Base-by-base conservation (phyloP, 2,797 vertebrate species). In the Rhodeus uyekii region DNA sequence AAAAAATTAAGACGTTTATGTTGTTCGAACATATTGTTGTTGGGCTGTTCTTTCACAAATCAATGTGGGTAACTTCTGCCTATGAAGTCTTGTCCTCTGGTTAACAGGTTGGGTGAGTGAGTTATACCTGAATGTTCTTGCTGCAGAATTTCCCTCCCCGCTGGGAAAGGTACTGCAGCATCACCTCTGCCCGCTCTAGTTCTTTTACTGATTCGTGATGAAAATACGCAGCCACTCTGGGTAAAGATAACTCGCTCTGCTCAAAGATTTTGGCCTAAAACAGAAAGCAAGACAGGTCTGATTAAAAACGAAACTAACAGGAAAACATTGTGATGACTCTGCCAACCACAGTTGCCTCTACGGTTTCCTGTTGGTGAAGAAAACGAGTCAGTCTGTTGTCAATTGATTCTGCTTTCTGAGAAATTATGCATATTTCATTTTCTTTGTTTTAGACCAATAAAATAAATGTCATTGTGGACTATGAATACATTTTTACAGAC, bases 181-280 rank as follows among this genome's bases (percentile, higher is more conserved):
- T 84, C 0, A 87, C 91, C 75, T 94, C 91, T 5, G 93, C 92
- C 34, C 48, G 77, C 3, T 80, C 61, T n/a, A 74, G 61, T 36
- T 95, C 93, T 85, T 89, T 93, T 79, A 87, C 82, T 18, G 92
- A 92, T 78, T 92, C 89, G 64, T 90, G 88, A 27, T 87, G 89
- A 90, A 95, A 96, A 89, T 94, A 95, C 53, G 90, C 90, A 0
- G 94, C 91, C 48, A 95, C 87, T 14, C 91, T 91, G 61, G 92
- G 92, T 82, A 94, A 87, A 80, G 93, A 91, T 42, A 93, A 78
- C 2, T 94, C 92, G 0, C 92, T 90, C 79, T 91, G 93, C 84
- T 95, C 93, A 90, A 95, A 96, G 69, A 92, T 87, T 64, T 88
- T 89, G 86, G 93, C 91, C 94, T 95, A 86, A 53, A 53, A 87